Evolutionary conservation across 2,888 invertebrate species (phyloP).

Genomic region (Ornithoptera priamus): DNA sequence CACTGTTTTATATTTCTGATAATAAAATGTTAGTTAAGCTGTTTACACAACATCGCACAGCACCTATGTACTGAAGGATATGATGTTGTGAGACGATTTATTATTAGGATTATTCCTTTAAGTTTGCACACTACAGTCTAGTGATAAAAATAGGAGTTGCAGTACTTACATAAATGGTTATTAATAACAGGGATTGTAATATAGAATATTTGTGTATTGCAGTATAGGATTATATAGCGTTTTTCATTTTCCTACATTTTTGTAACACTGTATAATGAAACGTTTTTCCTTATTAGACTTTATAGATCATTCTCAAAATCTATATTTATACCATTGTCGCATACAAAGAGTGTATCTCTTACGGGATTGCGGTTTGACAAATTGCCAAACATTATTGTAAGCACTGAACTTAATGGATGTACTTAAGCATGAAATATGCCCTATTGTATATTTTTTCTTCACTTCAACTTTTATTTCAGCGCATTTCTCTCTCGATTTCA

Average conservation of each 20-base stretch:
- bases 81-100: no score
- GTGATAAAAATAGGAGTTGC: no score
- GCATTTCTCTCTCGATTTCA: neutral
- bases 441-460: slow-evolving; percentile 10
- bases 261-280: neutral
- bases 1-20: no score
- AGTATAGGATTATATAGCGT: no score
- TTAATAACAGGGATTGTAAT: no score
- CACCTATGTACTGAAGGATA: no score
- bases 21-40: no score
- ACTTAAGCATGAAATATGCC: slow-evolving; percentile 56
- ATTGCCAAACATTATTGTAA: slow-evolving; percentile 77
- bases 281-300: neutral
- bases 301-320: slow-evolving; percentile 44
- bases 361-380: slow-evolving; percentile 79
- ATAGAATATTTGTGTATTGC: no score
- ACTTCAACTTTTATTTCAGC: slow-evolving; percentile 17
- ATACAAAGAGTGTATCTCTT: slow-evolving; percentile 75
- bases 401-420: slow-evolving; percentile 76
- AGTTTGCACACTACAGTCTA: no score
- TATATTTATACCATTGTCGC: slow-evolving; percentile 65
- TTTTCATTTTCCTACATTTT: neutral
- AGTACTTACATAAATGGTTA: no score
- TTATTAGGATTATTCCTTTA: no score
- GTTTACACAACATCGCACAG: no score